Conservation (phyloP, 64 coral and sea anemone genomes). For the Montipora cactus region DNA sequence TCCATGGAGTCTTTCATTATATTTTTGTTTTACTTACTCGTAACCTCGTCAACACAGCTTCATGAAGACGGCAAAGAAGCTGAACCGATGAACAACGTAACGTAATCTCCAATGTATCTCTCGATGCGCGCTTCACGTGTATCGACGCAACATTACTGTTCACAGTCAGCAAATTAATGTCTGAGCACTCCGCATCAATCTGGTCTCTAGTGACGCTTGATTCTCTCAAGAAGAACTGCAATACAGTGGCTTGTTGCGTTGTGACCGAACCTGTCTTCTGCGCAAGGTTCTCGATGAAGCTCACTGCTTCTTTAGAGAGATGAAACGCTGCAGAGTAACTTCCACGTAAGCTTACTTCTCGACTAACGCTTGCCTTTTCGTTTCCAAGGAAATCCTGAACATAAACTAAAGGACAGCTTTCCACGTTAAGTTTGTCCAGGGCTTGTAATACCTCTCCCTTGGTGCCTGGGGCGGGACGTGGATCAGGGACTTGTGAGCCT, state of each 20-base stretch:
- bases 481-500: not conserved
- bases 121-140: not conserved
- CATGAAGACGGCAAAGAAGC: slow-evolving; percentile 24
- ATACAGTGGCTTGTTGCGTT: not conserved
- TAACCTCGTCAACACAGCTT: slow-evolving; percentile 15
- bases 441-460: slow-evolving; percentile 21
- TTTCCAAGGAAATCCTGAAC: not conserved
- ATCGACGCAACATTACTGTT: not conserved
- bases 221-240: slow-evolving; percentile 3
- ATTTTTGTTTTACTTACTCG: not conserved
- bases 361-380: not conserved
- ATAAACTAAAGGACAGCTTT: not conserved
- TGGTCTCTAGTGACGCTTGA: not conserved
- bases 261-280: not conserved
- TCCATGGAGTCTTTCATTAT: not conserved
- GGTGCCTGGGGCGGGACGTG: not conserved
- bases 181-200: not conserved
- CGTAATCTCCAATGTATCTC: not conserved
- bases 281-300: not conserved
- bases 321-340: slow-evolving; percentile 29
- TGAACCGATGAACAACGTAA: not conserved
- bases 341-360: not conserved
- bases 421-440: not conserved
- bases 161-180: slow-evolving; percentile 19
- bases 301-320: slow-evolving; percentile 20